These are phyloP conservation scores for Emydocephalus ijimae DNA, from an alignment of 2,113 vertebrate species.

Conservation along the genomic window DNA sequence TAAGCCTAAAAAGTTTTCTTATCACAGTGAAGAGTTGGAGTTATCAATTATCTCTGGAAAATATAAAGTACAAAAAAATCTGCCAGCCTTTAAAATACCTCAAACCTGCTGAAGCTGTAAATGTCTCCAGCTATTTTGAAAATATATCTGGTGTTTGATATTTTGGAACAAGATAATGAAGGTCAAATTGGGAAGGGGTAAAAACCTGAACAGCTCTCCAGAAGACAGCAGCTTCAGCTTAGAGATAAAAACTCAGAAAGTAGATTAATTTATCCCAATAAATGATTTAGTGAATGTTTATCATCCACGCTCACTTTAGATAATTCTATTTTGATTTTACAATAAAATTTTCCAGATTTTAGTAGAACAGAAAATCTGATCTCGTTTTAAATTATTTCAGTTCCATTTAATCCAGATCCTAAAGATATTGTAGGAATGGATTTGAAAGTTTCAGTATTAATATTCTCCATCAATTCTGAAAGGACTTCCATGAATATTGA, in stretches of 20 bases:
- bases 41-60: constrained; percentile 27
- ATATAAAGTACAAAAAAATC: constrained; percentile 25
- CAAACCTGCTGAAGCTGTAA: constrained; percentile 26
- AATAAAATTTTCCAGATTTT: neutral
- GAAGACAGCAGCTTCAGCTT: constrained; percentile 2
- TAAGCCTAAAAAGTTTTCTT: constrained; percentile 30
- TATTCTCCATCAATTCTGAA: constrained; percentile 2
- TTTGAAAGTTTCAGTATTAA: constrained; percentile 31
- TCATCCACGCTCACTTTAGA: neutral
- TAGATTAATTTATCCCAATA: neutral
- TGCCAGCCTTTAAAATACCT: constrained; percentile 5
- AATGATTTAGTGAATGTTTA: constrained; percentile 1
- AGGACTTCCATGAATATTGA: constrained; percentile 14
- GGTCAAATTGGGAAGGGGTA: constrained; percentile 12
- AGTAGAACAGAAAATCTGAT: constrained; percentile 5
- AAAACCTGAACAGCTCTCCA: neutral
- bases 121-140: constrained; percentile 17
- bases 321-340: neutral
- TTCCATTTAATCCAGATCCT: neutral
- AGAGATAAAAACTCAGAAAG: neutral
- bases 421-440: neutral
- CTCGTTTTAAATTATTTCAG: neutral
- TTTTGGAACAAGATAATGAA: constrained; percentile 21
- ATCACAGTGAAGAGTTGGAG: constrained; percentile 16
- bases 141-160: constrained; percentile 9